Conservation (phyloP, 2,113 vertebrate genomes). For the Rhinogobius similis region DNA sequence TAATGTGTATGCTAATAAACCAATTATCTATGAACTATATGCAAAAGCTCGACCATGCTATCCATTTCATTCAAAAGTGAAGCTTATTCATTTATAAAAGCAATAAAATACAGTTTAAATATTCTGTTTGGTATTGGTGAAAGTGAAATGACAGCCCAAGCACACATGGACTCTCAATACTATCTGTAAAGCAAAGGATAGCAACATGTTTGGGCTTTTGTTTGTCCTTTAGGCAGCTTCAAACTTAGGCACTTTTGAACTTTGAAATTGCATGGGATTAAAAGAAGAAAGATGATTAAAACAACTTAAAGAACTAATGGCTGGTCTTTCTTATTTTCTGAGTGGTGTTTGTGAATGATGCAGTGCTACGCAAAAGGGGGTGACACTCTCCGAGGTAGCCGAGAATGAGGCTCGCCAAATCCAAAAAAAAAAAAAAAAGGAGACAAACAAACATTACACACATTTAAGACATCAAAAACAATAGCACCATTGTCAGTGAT, state of each 20-base stretch:
- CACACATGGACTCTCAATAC: background rate
- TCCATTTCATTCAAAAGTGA: too few species aligned
- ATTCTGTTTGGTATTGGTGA: too few species aligned
- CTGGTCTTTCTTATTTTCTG: background rate
- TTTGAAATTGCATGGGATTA: background rate
- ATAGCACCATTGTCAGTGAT: conserved; percentile 85
- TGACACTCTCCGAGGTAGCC: conserved; percentile 83
- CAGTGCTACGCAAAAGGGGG: conserved; percentile 36
- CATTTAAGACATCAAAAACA: conserved; percentile 60
- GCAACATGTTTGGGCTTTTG: background rate
- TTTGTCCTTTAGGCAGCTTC: background rate
- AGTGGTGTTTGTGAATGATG: conserved; percentile 10
- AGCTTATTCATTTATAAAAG: too few species aligned
- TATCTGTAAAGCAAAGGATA: too few species aligned
- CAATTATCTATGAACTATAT: background rate
- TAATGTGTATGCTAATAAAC: background rate
- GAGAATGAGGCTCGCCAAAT: conserved; percentile 63
- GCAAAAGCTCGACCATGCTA: background rate
- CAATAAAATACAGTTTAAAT: too few species aligned
- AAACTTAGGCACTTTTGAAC: too few species aligned
- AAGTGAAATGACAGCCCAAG: too few species aligned
- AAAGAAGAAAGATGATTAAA: background rate
- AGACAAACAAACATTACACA: conserved; percentile 42
- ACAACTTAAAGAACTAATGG: background rate
- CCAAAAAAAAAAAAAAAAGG: conserved; percentile 41